These are phyloP conservation scores for Atherinomorus stipes DNA, from an alignment of 2,113 vertebrate species.

Conservation along the genomic window DNA sequence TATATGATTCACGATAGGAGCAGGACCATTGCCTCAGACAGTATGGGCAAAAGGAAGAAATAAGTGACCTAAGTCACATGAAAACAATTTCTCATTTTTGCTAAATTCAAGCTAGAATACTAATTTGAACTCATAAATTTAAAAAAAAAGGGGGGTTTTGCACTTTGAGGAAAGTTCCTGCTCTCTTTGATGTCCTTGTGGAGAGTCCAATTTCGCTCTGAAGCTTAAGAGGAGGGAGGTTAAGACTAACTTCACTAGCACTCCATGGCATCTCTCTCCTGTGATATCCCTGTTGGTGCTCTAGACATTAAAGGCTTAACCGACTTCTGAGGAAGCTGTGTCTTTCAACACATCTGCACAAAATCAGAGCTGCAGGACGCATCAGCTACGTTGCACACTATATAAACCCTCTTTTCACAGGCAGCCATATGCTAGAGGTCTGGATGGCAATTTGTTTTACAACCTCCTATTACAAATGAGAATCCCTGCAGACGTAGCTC, in stretches of 20 bases:
- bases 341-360: conserved; percentile 60
- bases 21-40: too few relatives aligned
- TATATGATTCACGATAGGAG: too few relatives aligned
- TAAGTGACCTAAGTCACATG: too few relatives aligned
- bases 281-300: conserved; percentile 43
- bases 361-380: conserved; percentile 46
- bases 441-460: conserved; percentile 10
- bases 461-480: background rate
- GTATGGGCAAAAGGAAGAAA: too few relatives aligned
- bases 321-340: conserved; percentile 65
- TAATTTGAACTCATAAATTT: too few relatives aligned
- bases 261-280: conserved; percentile 44
- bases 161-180: too few relatives aligned
- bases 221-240: conserved; percentile 34
- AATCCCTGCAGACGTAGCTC: background rate
- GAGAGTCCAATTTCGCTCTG: conserved; percentile 35
- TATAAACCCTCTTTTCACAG: background rate
- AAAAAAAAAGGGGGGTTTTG: too few relatives aligned
- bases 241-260: conserved; percentile 49
- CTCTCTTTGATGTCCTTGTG: conserved; percentile 16
- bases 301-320: conserved; percentile 71
- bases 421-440: conserved; percentile 12
- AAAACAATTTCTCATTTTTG: too few relatives aligned
- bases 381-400: conserved; percentile 14
- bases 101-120: too few relatives aligned